Conservation (phyloP, 2,113 vertebrate species). For the Lampris incognitus region DNA sequence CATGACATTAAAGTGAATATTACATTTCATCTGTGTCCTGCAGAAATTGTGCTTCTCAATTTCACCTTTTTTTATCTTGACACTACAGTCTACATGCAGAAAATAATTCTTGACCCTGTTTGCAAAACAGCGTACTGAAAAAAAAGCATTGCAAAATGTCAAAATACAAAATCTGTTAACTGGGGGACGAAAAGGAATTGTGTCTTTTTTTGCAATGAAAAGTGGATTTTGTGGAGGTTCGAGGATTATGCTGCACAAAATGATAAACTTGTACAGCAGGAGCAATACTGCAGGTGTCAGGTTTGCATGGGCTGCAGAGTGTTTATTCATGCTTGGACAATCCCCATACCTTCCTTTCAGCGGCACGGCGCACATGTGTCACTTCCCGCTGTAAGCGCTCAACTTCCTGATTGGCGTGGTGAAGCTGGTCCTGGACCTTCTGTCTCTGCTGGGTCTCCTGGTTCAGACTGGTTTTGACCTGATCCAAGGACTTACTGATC, state of each 20-base stretch:
- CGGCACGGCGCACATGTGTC: slow-evolving; percentile 48
- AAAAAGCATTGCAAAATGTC: slow-evolving; percentile 16
- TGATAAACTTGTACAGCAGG: not conserved
- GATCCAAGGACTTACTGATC: slow-evolving; percentile 55
- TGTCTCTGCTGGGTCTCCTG: slow-evolving; percentile 65
- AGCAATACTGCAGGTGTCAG: too few relatives aligned
- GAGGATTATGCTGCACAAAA: slow-evolving; percentile 8
- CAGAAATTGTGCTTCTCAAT: slow-evolving; percentile 36
- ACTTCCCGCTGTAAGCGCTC: slow-evolving; percentile 64
- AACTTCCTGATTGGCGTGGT: slow-evolving; percentile 63
- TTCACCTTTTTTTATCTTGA: slow-evolving; percentile 23
- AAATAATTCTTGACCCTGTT: slow-evolving; percentile 32
- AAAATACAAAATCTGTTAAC: slow-evolving; percentile 25
- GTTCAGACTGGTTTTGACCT: slow-evolving; percentile 65
- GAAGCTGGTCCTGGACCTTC: slow-evolving; percentile 74
- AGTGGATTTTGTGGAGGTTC: too few relatives aligned
- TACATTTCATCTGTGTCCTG: slow-evolving; percentile 58
- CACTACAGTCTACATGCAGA: slow-evolving; percentile 13
- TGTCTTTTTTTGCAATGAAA: not conserved
- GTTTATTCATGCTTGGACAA: too few relatives aligned
- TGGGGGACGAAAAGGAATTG: not conserved
- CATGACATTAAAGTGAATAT: slow-evolving; percentile 73
- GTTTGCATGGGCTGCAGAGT: too few relatives aligned
- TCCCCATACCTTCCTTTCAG: slow-evolving; percentile 74
- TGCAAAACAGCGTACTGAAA: not conserved